These are phyloP conservation scores for Mesoclemmys tuberculata DNA, from an alignment of 2,113 vertebrate species.

Conservation along the genomic window DNA sequence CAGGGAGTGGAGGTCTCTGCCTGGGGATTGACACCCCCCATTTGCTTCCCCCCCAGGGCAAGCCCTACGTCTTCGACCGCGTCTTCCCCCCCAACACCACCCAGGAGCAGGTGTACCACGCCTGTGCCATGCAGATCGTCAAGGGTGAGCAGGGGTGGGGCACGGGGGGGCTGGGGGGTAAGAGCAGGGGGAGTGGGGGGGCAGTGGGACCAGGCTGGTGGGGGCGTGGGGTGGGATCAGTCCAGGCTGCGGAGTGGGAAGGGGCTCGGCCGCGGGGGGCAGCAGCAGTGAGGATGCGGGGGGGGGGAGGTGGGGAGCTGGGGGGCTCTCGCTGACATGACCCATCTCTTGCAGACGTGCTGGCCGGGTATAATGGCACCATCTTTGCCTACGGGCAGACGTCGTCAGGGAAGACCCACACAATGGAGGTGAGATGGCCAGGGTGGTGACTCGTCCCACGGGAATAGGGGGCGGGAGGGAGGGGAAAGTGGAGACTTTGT, in stretches of 20 bases:
- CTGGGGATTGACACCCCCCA: neutral
- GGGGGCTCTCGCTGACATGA: neutral
- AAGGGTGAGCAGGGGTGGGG: constrained; percentile 83
- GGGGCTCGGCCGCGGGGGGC: neutral
- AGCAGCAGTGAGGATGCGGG: neutral
- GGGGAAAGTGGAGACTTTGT: accelerated
- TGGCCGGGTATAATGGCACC: constrained; percentile 94
- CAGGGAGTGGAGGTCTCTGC: neutral
- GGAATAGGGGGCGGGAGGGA: accelerated
- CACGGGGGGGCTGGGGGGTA: neutral
- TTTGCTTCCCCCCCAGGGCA: constrained; percentile 78
- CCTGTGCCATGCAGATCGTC: constrained; percentile 94
- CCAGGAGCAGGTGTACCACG: constrained; percentile 94
- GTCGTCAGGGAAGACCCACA: constrained; percentile 94
- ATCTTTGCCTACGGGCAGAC: constrained; percentile 97
- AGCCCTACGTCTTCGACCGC: constrained; percentile 88
- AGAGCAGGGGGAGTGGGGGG: neutral
- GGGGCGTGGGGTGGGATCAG: neutral
- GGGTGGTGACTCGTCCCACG: neutral
- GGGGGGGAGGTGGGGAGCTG: neutral
- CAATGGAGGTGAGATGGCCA: constrained; percentile 88
- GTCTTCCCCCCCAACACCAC: constrained; percentile 92
- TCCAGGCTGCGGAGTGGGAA: neutral
- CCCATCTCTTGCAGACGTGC: constrained; percentile 82
- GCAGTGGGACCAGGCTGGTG: neutral